Evolutionary conservation across 35 echinoderm and acorn worm species (phyloP), one percentile per base, ranked within the genome.

Genomic region (Heliocidaris erythrogramma): DNA sequence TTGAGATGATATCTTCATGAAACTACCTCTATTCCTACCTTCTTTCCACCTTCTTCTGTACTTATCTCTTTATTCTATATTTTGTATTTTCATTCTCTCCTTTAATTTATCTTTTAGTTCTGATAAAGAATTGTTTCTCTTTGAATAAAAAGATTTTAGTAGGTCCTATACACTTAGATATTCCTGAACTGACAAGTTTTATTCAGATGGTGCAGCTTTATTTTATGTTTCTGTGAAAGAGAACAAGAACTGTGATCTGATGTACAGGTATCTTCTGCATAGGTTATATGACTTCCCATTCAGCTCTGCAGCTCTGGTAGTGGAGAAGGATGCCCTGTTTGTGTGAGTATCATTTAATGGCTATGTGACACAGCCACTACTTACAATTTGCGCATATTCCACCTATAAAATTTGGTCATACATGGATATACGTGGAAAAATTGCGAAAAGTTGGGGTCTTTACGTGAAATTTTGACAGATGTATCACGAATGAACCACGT

Each of bases 221-320:
- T 99, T 99, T 94, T 99, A 99, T 95, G 94, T 94, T 60, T 99
- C 98, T 59, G 98, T 99, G 17, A 99, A 99, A 95, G 98, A 99
- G 90, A 96, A 96, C 91, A 99, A 99, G 94, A 99, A 99, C 87
- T 99, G 98, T 94, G 98, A 97, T 96, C 65, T 99, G 86, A 94
- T 99, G 86, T 94, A 99, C 94, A 99, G 97, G 94, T 99, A 99
- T 93, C 96, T 99, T 49, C 92, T 99, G 30, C 98, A 99, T 96
- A 99, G 97, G 95, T 96, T 99, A 99, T 99, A 99, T 94, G 93
- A 95, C 95, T 99, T 99, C 94, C 98, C 98, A 59, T 99, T 99
- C 90, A 95, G 32, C 88, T 97, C 95, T 84, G 94, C 96, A 88
- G 97, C 98, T 86, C 90, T 97, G 92, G 98, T 99, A 42, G 98